These are phyloP conservation scores for Etheostoma perlongum DNA, from an alignment of 2,797 vertebrate species.

Conservation along the genomic window DNA sequence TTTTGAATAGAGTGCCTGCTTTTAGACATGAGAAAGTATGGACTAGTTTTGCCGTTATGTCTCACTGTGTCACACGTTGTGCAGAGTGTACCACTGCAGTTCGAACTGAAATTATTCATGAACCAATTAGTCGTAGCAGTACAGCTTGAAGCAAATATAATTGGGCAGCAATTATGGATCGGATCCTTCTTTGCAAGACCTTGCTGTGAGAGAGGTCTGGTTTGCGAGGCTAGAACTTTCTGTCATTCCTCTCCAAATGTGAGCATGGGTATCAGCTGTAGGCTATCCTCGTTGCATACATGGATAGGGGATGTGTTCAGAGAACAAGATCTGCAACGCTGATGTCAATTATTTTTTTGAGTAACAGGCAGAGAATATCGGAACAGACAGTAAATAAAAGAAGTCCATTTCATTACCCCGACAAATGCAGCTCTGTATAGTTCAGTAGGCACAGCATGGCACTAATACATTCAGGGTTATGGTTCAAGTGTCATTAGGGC, in stretches of 20 bases:
- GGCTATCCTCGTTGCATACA: conserved; percentile 32
- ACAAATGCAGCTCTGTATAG: conserved; percentile 16
- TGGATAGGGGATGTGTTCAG: conserved; percentile 8
- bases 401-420: conserved; percentile 6
- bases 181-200: conserved; percentile 73
- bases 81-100: conserved; percentile 45
- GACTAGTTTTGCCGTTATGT: conserved; percentile 59
- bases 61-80: conserved; percentile 60
- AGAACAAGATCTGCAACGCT: conserved; percentile 9
- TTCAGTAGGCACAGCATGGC: conserved; percentile 24
- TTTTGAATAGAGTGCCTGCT: conserved; percentile 24
- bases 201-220: conserved; percentile 73
- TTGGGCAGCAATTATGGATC: conserved; percentile 81
- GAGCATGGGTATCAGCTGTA: conserved; percentile 50
- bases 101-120: conserved; percentile 77
- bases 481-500: conserved; percentile 54
- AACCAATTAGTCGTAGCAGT: conserved; percentile 78
- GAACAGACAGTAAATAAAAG: conserved; percentile 28
- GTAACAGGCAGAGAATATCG: conserved; percentile 45
- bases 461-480: conserved; percentile 32
- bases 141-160: conserved; percentile 80
- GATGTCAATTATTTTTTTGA: conserved; percentile 66
- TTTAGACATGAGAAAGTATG: conserved; percentile 40
- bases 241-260: conserved; percentile 64
- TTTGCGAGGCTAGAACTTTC: conserved; percentile 55